Base-by-base conservation (phyloP, 2,888 invertebrate species). In the Trissoscelio sp. region DNA sequence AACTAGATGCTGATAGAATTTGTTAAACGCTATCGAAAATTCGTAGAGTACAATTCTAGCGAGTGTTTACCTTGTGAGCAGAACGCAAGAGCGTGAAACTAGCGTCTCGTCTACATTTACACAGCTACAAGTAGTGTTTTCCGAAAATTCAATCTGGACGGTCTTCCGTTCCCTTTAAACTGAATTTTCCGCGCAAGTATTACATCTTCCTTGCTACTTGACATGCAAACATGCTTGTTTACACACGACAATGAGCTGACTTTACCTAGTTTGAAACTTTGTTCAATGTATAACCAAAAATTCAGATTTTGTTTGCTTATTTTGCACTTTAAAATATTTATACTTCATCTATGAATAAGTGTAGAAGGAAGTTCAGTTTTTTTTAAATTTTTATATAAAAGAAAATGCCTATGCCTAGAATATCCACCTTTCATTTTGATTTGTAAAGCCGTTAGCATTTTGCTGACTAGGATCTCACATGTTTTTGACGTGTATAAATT, bases 121-220 rank as follows among this genome's bases (percentile, higher is more conserved):
- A 79, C 60, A 77, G 67, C 57, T 46, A 74, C 73, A 48, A 64
- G 72, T 55, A 66, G 42, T 83, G 79, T 84, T 81, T 83, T 80
- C 80, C 64, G 58, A 79, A 82, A 85, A 85, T 85, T 81, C 86
- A 86, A 84, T 85, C 81, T 75, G 64, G 62, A 67, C 14, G 16
- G 18, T 55, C 51, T 69, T 60, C 39, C 24, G 11, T 66, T 58
- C 39, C 51, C 51, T 57, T 57, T 64, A 20, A 42, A 39, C 42
- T 12, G 57, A 58, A 62, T 74, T 75, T 60, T 79, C 58, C 51
- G 42, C n/a, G 55, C 53, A 42, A 73, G 57, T 48, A 78, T 53
- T 44, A 69, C 57, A 64, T 77, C 62, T 70, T 58, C 16, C 58
- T 24, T 58, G 58, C 51, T 14, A 53, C 31, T 60, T 55, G 16